These are phyloP conservation scores for Anguilla japonica DNA, from an alignment of 2,113 vertebrate species.

Conservation along the genomic window DNA sequence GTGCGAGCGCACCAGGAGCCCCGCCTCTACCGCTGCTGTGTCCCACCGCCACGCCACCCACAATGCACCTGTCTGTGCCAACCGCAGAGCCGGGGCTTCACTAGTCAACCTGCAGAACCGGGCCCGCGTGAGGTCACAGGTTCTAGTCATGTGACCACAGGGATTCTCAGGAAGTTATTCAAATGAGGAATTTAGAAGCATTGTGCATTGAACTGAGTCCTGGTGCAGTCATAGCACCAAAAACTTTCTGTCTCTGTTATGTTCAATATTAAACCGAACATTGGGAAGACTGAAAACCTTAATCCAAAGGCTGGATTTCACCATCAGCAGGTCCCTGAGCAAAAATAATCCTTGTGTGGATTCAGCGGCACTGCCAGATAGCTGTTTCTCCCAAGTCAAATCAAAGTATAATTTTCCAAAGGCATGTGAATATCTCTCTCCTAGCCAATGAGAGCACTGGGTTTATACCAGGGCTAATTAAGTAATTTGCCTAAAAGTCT, in stretches of 20 bases:
- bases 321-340: background rate
- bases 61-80: background rate
- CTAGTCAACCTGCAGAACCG: too few species aligned
- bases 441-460: constrained; percentile 2
- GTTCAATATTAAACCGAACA: background rate
- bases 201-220: too few species aligned
- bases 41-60: background rate
- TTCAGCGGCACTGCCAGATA: background rate
- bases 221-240: too few species aligned
- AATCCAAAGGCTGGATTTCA: background rate
- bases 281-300: background rate
- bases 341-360: background rate
- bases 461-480: constrained; percentile 23
- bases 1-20: background rate
- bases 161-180: too few species aligned
- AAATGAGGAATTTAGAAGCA: too few species aligned
- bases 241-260: background rate
- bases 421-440: too few species aligned
- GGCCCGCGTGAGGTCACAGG: too few species aligned
- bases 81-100: too few species aligned
- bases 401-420: background rate
- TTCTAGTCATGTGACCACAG: too few species aligned
- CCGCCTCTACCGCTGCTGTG: background rate
- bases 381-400: constrained; percentile 7
- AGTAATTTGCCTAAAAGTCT: constrained; percentile 13